Evolutionary conservation across 2,888 invertebrate species (phyloP), one percentile per base, ranked within the genome.

Genomic region (Strigamia maritima): DNA sequence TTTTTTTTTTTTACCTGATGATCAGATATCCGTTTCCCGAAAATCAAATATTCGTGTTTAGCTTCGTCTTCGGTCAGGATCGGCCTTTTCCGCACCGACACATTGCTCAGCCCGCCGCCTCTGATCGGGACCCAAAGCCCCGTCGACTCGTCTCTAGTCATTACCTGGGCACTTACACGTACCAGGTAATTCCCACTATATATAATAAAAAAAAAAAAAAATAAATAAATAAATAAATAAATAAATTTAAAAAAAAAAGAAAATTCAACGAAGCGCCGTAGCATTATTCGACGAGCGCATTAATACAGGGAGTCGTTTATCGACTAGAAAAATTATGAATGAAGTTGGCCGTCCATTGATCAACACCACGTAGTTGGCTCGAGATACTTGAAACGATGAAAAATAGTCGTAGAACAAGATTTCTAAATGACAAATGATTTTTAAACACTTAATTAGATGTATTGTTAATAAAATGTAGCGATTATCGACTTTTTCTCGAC

Each of bases 101-200:
- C 96, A 88, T 94, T 93, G 84, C 96, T 95, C 83, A 97, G 91
- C 82, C 97, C 97, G 83, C 97, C 97, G 84, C 95, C 95, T 82
- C 93, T 94, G 86, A 96, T 90, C 85, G 96, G 95, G 75, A 87
- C 85, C 87, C 87, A 87, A 83, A 97, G 96, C 82, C 95, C 97
- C 82, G 94, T 94, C 88, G 94, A 95, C 88, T 97, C 98, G 91
- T 98, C 97, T 87, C 97, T 91, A 86, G 94, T 94, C 97, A 98
- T 98, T 89, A 97, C 97, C 92, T 97, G 97, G 89, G 97, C 97
- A 86, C 95, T 93, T 87, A 98, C 97, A 88, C 94, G 94, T 90
- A 97, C 97, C 92, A 97, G 90, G 89, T 92, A 93, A 89, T 92
- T 89, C 86, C 89, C 93, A 92, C 94, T 94, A 49, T 4, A 24